Percentiles rank a stretch among this genome's conserved stretches.
These are phyloP conservation scores for Macroglossus sobrinus DNA, from an alignment of 2,113 vertebrate species.

Conservation along the genomic window DNA sequence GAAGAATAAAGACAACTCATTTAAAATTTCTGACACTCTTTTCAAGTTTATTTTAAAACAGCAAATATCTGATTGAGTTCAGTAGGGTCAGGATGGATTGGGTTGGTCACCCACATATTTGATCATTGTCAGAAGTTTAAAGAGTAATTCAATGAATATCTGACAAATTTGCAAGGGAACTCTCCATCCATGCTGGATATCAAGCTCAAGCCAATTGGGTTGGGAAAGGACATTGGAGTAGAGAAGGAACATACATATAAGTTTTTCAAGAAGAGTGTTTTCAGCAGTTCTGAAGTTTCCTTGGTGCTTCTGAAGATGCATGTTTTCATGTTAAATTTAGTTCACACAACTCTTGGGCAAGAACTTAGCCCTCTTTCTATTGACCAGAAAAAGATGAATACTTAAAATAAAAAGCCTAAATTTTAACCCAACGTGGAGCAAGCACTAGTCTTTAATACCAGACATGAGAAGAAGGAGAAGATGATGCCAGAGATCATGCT, in stretches of 20 bases:
- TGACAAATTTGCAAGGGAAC: background rate
- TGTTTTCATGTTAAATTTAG: background rate
- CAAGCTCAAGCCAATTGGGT: background rate
- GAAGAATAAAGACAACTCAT: background rate
- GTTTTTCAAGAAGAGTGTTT: background rate
- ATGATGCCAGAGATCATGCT: too few species aligned
- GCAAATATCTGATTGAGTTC: background rate
- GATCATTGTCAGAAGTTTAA: constrained; percentile 8
- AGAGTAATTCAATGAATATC: background rate
- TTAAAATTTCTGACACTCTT: constrained; percentile 13
- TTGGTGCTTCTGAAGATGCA: background rate
- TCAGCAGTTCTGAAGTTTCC: background rate
- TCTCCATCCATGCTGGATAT: background rate
- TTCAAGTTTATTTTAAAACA: background rate
- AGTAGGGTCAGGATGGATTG: background rate
- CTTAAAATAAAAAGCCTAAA: background rate
- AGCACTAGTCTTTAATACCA: background rate
- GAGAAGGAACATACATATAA: background rate
- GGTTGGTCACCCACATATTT: background rate
- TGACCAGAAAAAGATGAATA: background rate
- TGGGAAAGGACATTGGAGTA: background rate
- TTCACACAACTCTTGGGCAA: background rate
- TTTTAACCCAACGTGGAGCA: background rate
- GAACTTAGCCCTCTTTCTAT: background rate
- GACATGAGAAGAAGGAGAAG: background rate